Conservation (phyloP, 2,888 invertebrate genomes). For the Palloptera scutellata region DNA sequence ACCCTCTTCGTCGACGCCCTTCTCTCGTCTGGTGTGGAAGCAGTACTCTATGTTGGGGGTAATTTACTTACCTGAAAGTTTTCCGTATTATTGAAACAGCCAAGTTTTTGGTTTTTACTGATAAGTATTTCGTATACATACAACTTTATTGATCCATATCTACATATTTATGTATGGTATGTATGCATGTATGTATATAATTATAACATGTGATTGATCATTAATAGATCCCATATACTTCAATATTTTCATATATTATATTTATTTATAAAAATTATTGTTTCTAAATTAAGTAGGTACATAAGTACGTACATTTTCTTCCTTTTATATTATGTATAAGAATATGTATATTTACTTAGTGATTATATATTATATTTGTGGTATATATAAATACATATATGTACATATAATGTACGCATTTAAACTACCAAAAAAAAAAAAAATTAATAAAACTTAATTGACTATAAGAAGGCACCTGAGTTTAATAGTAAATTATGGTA, state of each 20-base stretch:
- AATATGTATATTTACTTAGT: slow-evolving; percentile 35
- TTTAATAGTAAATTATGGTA: slow-evolving; percentile 40
- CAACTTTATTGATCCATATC: too few relatives aligned
- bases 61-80: too few relatives aligned
- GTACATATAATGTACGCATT: slow-evolving; percentile 17
- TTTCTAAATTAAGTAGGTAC: too few relatives aligned
- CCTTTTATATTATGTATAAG: slow-evolving; percentile 20
- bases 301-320: not conserved
- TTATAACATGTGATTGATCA: too few relatives aligned
- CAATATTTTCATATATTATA: slow-evolving; percentile 37
- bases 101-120: too few relatives aligned
- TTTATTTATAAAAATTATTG: slow-evolving; percentile 23
- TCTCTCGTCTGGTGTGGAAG: too few relatives aligned
- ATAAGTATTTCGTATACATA: too few relatives aligned
- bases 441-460: slow-evolving; percentile 57
- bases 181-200: too few relatives aligned
- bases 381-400: slow-evolving; percentile 14
- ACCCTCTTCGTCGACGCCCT: too few relatives aligned
- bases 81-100: too few relatives aligned
- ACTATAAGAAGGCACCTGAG: slow-evolving; percentile 62
- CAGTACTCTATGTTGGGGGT: too few relatives aligned
- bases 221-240: slow-evolving; percentile 17
- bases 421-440: slow-evolving; percentile 34
- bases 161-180: too few relatives aligned
- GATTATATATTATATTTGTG: slow-evolving; percentile 40